Conservation (phyloP, 2,888 invertebrate species). For the Acronicta leporina region DNA sequence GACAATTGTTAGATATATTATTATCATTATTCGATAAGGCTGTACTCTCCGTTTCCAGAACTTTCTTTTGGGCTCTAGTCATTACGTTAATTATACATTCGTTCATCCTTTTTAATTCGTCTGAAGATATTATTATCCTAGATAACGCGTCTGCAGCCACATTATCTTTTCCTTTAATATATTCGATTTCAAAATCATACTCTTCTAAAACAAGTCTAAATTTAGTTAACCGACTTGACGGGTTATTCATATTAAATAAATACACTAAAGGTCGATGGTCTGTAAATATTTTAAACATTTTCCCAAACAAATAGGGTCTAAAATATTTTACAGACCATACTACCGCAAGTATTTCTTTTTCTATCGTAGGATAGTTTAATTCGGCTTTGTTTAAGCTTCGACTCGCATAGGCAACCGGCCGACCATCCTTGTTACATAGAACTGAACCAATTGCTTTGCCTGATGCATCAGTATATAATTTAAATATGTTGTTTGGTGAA, state of each 20-base stretch:
- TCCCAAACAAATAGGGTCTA: slow-evolving; percentile 21
- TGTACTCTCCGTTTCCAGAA: no score
- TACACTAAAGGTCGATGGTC: slow-evolving; percentile 17
- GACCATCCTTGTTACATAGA: slow-evolving; percentile 21
- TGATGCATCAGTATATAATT: slow-evolving; percentile 31
- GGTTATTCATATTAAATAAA: slow-evolving; percentile 16
- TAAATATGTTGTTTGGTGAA: slow-evolving; percentile 20
- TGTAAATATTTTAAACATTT: slow-evolving; percentile 21
- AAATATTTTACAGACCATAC: slow-evolving; percentile 31
- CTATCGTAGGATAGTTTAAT: slow-evolving; percentile 24
- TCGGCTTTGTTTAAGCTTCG: slow-evolving; percentile 33
- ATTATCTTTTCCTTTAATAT: no score
- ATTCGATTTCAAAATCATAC: no score
- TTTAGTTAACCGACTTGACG: slow-evolving; percentile 3
- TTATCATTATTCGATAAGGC: neutral
- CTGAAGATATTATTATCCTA: no score
- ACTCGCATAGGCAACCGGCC: slow-evolving; percentile 30
- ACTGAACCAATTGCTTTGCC: slow-evolving; percentile 25
- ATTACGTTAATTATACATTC: slow-evolving; percentile 2
- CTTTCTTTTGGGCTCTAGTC: slow-evolving; percentile 9
- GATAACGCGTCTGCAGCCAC: no score
- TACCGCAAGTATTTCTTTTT: slow-evolving; percentile 34
- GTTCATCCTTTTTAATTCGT: neutral
- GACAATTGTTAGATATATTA: neutral
- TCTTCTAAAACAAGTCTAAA: no score